A percentile compares a stretch with the other conserved stretches of the same genome.
Evolutionary conservation across 2,797 vertebrate genomes (phyloP).

Genomic region (Botia kubotai): DNA sequence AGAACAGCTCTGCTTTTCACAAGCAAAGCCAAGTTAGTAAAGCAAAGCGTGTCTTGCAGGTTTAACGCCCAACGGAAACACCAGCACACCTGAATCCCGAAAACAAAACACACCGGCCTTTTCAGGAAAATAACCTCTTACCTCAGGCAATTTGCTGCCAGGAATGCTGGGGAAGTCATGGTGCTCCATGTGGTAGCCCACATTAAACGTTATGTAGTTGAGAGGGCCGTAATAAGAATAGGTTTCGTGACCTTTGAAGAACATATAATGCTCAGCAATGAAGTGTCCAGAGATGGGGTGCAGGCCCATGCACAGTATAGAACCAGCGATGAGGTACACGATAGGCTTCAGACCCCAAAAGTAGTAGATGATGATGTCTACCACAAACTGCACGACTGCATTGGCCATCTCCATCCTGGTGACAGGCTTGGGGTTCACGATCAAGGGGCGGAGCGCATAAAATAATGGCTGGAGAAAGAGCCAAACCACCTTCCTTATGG

Average conservation of each 20-base stretch:
- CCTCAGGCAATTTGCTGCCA: constrained; percentile 90
- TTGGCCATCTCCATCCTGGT: constrained; percentile 89
- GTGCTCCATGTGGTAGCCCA: constrained; percentile 97
- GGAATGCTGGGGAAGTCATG: constrained; percentile 99
- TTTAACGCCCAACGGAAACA: not conserved
- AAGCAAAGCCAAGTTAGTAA: too few species aligned
- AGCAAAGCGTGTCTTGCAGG: too few species aligned
- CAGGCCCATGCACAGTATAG: constrained; percentile 89
- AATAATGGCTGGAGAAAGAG: constrained; percentile 90
- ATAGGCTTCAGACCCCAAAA: constrained; percentile 91
- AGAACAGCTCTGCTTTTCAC: too few species aligned
- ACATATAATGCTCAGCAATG: constrained; percentile 98
- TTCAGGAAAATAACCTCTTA: constrained; percentile 64
- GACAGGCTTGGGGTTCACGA: constrained; percentile 90
- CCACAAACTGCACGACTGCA: constrained; percentile 80
- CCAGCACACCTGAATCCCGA: not conserved
- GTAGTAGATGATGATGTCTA: constrained; percentile 80
- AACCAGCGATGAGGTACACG: constrained; percentile 88
- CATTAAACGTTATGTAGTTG: constrained; percentile 95
- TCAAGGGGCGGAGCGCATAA: constrained; percentile 88
- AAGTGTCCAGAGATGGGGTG: constrained; percentile 98
- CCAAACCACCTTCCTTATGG: constrained; percentile 91
- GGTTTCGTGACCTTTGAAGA: constrained; percentile 93
- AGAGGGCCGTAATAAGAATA: constrained; percentile 96
- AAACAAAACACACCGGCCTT: not conserved